Base-by-base conservation (phyloP, 1,140 invertebrate species). In the Bacillus rossius region DNA sequence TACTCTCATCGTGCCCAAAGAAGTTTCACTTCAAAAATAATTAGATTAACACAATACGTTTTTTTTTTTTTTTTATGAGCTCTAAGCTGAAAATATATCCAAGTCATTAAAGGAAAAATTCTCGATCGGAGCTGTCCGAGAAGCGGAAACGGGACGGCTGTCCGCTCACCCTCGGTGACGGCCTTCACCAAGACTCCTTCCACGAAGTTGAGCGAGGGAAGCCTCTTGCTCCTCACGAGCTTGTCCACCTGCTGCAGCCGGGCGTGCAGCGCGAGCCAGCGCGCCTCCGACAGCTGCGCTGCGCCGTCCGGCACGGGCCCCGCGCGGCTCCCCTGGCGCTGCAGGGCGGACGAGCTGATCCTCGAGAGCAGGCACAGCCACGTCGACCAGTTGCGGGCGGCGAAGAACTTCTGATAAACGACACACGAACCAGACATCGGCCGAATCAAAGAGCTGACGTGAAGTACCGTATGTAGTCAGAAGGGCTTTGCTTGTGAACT, bases 101-200 rank as follows among this genome's bases (percentile, higher is more conserved):
- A n/a, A n/a, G n/a, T n/a, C n/a, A n/a, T n/a, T n/a, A n/a, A 59
- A 59, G 29, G 10, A 34, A 34, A 34, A 34, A 34, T 34, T 34
- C 29, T 7, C 10, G 10, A 34, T 34, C 17, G 8, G 40, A n/a
- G n/a, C n/a, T n/a, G n/a, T n/a, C n/a, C n/a, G n/a, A n/a, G n/a
- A n/a, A n/a, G n/a, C n/a, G n/a, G n/a, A n/a, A n/a, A n/a, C n/a
- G n/a, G n/a, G n/a, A n/a, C n/a, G n/a, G n/a, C n/a, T n/a, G n/a
- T n/a, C n/a, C n/a, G 8, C 22, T 53, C 64, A 77, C 85, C 96
- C 65, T 92, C 81, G 71, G 86, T 85, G 61, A 98, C 79, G 8
- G 96, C 95, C 75, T 88, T 92, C 1, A 98, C 87, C 59, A 99
- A 76, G 60, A 87, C 90, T 17, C 96, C 96, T 75, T 97, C 92